These are phyloP conservation scores for Silurus asotus DNA, from an alignment of 2,113 vertebrate species.

Conservation along the genomic window DNA sequence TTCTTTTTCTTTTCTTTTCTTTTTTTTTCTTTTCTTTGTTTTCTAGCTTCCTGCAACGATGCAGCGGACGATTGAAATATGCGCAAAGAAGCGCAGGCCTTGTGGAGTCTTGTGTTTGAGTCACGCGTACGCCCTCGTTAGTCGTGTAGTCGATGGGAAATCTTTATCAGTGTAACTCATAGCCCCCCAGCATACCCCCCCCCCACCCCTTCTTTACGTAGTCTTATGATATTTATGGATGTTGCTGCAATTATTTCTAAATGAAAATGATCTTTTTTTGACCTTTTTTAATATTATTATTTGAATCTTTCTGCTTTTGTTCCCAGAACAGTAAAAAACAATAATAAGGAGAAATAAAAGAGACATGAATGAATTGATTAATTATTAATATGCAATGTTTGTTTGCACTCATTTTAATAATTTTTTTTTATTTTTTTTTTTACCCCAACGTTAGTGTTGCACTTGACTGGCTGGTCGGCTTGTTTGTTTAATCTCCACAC, in stretches of 20 bases:
- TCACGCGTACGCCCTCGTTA: conserved; percentile 33
- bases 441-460: conserved; percentile 89
- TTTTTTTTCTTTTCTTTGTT: no score
- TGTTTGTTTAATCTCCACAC: conserved; percentile 49
- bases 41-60: conserved; percentile 22
- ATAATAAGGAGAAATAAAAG: conserved; percentile 61
- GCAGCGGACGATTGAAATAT: conserved; percentile 6
- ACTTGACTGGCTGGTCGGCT: conserved; percentile 79
- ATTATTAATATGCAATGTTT: conserved; percentile 89
- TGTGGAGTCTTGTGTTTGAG: conserved; percentile 40
- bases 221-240: conserved; percentile 83
- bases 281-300: conserved; percentile 66
- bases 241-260: conserved; percentile 81
- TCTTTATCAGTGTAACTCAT: conserved; percentile 20
- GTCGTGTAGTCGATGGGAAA: conserved; percentile 42
- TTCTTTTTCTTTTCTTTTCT: no score
- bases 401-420: conserved; percentile 84
- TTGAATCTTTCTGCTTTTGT: conserved; percentile 69
- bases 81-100: conserved; percentile 42
- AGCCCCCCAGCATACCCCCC: conserved; percentile 4
- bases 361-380: background rate
- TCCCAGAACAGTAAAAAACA: conserved; percentile 75
- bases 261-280: conserved; percentile 73
- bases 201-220: conserved; percentile 63
- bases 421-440: conserved; percentile 68